Base-by-base conservation (phyloP, 2,888 invertebrate genomes). In the Trissoscelio sp. region DNA sequence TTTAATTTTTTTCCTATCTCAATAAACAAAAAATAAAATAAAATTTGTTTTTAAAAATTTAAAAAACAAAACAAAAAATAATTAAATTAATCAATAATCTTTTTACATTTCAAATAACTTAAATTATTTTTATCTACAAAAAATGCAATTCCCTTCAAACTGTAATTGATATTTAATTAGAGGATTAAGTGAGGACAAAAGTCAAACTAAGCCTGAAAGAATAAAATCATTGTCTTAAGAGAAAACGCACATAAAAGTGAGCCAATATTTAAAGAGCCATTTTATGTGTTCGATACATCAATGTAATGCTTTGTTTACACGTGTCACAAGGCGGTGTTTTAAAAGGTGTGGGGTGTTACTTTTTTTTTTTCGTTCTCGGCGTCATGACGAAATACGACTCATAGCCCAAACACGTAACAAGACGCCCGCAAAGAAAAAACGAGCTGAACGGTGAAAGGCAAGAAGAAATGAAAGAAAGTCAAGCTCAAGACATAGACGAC, bases 341-440 rank as follows among this genome's bases (percentile, higher is more conserved):
- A 67, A 73, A 79, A 73, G 60, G 20, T 39, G 9, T 22, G 5
- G 60, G 37, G 51, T 37, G 55, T 64, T 46, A 39, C 44, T 24
- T 53, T 64, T 42, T 70, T 58, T 18, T 24, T 12, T 39, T 39
- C 22, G 9, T 39, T 72, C 60, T 24, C 37, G 3, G 6, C 48
- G 42, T 72, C 72, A 67, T 60, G 60, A 81, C 60, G 66, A 81
- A 81, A 81, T 60, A 51, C 81, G 73, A 73, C 51, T 77, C 72
- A 77, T 57, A 77, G 77, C 75, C 81, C 58, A 81, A 75, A 79
- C 78, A 74, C 62, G 78, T 75, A 81, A 81, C 48, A 72, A 69
- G 77, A 83, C 42, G 60, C 77, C 62, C 24, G 72, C 28, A 24
- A 14, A 48, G 60, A 75, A 58, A 77, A 70, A 67, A 73, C 42